A percentile compares a stretch with the other conserved stretches of the same genome.
phyloP scores from a whole-genome alignment of 2,888 invertebrate genomes.

The Minunthozetes semirufus region DNA sequence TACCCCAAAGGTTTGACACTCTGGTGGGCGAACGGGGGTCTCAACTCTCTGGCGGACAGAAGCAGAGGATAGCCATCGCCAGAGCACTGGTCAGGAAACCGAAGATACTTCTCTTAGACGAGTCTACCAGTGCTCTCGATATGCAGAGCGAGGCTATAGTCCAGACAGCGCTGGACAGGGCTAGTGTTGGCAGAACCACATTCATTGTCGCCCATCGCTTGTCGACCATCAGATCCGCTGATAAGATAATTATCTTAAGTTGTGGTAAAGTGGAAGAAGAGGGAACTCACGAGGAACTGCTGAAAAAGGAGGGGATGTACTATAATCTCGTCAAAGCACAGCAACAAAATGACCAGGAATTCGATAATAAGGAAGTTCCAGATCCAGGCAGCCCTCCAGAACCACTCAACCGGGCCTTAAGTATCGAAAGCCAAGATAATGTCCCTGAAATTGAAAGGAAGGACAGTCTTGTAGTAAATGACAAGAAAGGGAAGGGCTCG shows the following conservation, averaged over 20 bases:
- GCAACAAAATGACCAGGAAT: constrained; percentile 33
- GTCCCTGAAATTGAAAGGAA: not conserved
- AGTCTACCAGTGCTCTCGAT: constrained; percentile 48
- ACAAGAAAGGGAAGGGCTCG: not conserved
- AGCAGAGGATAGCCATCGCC: constrained; percentile 72
- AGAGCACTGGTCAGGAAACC: constrained; percentile 61
- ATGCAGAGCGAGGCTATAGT: constrained; percentile 44
- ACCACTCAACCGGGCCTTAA: not conserved
- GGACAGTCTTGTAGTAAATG: not conserved
- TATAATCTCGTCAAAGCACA: constrained; percentile 64
- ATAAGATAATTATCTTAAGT: constrained; percentile 54
- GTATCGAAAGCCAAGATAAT: not conserved
- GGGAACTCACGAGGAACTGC: constrained; percentile 64
- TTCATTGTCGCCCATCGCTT: constrained; percentile 66
- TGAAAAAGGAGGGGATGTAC: constrained; percentile 61
- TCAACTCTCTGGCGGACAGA: constrained; percentile 74
- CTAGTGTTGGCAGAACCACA: constrained; percentile 60
- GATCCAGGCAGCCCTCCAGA: too few species aligned
- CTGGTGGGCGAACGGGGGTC: constrained; percentile 71
- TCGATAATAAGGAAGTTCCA: not conserved
- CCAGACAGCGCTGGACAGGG: constrained; percentile 47
- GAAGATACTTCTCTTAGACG: constrained; percentile 50
- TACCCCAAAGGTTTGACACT: constrained; percentile 59
- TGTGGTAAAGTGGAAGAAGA: constrained; percentile 64
- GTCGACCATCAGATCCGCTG: constrained; percentile 53